Percentiles rank a stretch among this genome's conserved stretches.
phyloP scores from a whole-genome alignment of 2,113 vertebrate genomes.

The Paratilapia polleni region DNA sequence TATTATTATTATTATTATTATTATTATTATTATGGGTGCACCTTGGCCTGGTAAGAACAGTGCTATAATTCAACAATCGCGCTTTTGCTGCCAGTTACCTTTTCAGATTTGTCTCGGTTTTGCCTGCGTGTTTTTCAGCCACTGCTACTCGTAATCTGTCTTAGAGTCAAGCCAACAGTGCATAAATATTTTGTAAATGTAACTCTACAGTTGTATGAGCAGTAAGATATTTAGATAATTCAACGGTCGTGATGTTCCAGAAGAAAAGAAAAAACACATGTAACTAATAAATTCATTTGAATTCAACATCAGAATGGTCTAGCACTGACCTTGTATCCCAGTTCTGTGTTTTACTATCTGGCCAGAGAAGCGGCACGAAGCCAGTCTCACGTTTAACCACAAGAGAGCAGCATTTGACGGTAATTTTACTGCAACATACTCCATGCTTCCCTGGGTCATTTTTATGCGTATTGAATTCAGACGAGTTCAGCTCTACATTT shows the following conservation, averaged over 20 bases:
- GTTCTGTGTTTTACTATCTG: no score
- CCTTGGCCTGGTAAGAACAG: background rate
- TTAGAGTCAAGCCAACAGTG: background rate
- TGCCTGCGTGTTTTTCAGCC: background rate
- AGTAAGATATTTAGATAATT: background rate
- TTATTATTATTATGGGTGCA: no score
- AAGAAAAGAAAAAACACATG: background rate
- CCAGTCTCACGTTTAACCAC: background rate
- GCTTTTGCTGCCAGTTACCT: background rate
- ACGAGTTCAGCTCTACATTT: background rate
- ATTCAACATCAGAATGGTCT: background rate
- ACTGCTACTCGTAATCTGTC: no score
- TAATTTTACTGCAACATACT: background rate
- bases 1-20: no score
- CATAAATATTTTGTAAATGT: no score
- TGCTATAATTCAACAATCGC: background rate
- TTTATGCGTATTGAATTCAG: background rate
- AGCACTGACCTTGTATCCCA: background rate
- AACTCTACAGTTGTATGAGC: background rate
- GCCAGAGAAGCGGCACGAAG: no score
- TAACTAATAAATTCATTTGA: background rate
- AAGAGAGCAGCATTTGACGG: constrained; percentile 43
- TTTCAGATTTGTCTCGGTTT: background rate
- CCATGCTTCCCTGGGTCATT: background rate
- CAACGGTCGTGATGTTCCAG: no score